Conservation (phyloP, 2,797 vertebrate species). For the Enteromius mattozi region DNA sequence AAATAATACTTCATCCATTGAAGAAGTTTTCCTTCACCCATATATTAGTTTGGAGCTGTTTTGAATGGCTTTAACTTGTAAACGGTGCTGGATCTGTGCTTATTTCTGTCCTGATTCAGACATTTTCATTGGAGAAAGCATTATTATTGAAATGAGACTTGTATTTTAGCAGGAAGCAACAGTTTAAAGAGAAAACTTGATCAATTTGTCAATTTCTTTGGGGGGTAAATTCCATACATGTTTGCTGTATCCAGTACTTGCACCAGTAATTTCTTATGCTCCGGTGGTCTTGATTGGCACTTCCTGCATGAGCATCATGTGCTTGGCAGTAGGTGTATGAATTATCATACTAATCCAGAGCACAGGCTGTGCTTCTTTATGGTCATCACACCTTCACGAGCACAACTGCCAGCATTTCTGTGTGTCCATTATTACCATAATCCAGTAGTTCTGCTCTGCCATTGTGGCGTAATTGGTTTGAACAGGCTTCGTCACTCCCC, state of each 20-base stretch:
- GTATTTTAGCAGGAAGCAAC: not conserved
- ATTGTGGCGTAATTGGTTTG: slow-evolving; percentile 47
- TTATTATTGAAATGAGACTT: not conserved
- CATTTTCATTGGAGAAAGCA: not conserved
- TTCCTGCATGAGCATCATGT: not conserved
- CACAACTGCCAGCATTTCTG: not conserved
- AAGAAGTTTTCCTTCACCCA: no score
- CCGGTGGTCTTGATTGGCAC: not conserved
- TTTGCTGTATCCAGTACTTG: not conserved
- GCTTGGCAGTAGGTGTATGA: not conserved
- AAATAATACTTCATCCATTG: not conserved
- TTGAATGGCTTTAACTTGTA: not conserved
- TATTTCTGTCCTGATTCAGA: not conserved
- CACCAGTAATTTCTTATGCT: not conserved
- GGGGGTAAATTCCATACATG: not conserved
- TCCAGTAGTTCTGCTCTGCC: slow-evolving; percentile 39
- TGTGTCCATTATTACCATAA: slow-evolving; percentile 18
- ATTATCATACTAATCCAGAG: slow-evolving; percentile 4
- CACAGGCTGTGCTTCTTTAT: slow-evolving; percentile 11
- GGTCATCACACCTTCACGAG: slow-evolving; percentile 21
- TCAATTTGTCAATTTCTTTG: not conserved
- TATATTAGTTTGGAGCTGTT: not conserved
- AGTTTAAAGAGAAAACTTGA: not conserved
- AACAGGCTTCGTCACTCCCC: slow-evolving; percentile 25
- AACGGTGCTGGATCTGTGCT: not conserved